Evolutionary conservation across 2,113 vertebrate genomes (phyloP).

Genomic region (Gymnogyps californianus): DNA sequence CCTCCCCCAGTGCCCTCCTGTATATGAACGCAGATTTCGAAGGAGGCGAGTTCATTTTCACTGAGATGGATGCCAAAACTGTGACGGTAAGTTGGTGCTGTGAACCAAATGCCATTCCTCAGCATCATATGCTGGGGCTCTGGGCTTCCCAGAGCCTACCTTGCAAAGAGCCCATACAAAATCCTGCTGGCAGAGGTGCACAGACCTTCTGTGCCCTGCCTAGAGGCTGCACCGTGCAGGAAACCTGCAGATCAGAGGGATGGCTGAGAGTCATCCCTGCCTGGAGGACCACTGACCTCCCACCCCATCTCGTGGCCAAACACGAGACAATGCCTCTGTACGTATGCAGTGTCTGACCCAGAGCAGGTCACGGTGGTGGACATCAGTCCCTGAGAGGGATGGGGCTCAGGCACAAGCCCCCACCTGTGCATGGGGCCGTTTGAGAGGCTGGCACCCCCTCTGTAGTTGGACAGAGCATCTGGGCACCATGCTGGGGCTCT

Average conservation of each 20-base stretch:
- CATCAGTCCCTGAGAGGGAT: background rate
- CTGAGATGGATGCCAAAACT: conserved; percentile 95
- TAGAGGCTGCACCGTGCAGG: accelerated
- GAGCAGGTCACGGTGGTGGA: background rate
- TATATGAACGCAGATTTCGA: conserved; percentile 96
- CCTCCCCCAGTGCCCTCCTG: conserved; percentile 82
- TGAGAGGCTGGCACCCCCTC: background rate
- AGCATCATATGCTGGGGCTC: background rate
- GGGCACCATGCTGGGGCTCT: background rate
- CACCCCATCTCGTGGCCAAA: conserved; percentile 41
- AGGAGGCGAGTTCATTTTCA: conserved; percentile 97
- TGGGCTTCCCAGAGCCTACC: background rate
- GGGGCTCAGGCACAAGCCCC: background rate
- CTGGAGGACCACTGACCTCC: conserved; percentile 14
- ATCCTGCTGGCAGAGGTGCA: background rate
- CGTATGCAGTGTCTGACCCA: background rate
- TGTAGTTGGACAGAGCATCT: background rate
- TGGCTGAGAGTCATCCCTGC: background rate
- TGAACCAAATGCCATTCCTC: background rate
- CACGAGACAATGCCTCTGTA: background rate
- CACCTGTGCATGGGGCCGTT: background rate
- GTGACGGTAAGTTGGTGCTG: conserved; percentile 82
- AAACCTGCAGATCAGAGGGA: background rate
- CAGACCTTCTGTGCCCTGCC: background rate
- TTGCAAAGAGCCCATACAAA: background rate